Conservation (phyloP, 23 tunicate genomes). For the Phallusia fumigata region DNA sequence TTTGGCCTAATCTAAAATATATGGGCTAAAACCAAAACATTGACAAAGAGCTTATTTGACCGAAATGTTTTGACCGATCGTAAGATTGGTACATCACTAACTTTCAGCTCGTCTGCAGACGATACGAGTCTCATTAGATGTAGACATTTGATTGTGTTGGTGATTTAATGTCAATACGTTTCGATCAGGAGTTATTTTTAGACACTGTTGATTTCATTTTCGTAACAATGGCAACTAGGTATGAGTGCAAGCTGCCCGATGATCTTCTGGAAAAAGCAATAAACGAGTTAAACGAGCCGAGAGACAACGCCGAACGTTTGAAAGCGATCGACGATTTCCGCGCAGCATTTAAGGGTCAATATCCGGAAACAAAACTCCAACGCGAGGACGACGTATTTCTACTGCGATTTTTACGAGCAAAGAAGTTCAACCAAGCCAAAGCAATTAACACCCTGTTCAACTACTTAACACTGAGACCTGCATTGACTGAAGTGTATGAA, state of each 20-base stretch:
- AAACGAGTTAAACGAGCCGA: conserved; percentile 62
- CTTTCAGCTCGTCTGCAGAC: too few species aligned
- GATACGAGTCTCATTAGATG: too few species aligned
- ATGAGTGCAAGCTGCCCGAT: conserved; percentile 33
- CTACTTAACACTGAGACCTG: conserved; percentile 20
- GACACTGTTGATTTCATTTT: too few species aligned
- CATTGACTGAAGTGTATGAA: conserved; percentile 46
- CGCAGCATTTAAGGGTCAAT: not conserved
- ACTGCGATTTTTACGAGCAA: conserved; percentile 53
- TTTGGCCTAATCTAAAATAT: too few species aligned
- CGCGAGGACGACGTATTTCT: conserved; percentile 29
- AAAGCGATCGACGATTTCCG: conserved; percentile 39
- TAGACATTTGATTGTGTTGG: too few species aligned
- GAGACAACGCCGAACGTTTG: conserved; percentile 34
- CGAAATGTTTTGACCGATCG: too few species aligned
- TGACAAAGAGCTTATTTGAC: too few species aligned
- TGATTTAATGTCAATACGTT: too few species aligned
- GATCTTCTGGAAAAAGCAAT: conserved; percentile 36
- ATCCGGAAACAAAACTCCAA: conserved; percentile 12
- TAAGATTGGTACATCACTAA: too few species aligned
- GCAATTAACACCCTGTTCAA: conserved; percentile 43
- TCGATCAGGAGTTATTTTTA: too few species aligned
- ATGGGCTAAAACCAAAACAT: too few species aligned
- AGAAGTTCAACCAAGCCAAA: conserved; percentile 52
- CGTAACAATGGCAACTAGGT: conserved; percentile 18